These are phyloP conservation scores for Orcinus orca DNA, from an alignment of 2,113 vertebrate species.

Conservation along the genomic window DNA sequence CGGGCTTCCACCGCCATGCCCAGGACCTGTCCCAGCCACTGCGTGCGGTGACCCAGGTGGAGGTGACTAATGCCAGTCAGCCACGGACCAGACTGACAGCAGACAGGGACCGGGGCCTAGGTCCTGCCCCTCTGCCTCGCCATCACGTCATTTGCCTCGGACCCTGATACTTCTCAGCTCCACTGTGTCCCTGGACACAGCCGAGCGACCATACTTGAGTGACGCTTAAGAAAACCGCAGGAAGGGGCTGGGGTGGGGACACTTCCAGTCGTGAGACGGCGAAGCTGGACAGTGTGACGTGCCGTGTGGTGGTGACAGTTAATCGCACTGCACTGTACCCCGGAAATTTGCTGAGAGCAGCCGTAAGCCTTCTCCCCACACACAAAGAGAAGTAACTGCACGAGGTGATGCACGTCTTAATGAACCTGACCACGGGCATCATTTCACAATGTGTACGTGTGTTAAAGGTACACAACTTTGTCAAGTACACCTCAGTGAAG, in stretches of 20 bases:
- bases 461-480: accelerated
- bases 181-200: accelerated
- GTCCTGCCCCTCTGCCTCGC: not conserved
- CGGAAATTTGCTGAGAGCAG: accelerated
- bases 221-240: accelerated
- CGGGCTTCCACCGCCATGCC: accelerated
- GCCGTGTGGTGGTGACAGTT: accelerated
- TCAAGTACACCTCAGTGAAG: not conserved
- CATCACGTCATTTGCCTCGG: accelerated
- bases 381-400: too few species aligned
- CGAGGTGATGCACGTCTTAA: not conserved
- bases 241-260: not conserved
- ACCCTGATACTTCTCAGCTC: not conserved
- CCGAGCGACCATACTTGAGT: accelerated
- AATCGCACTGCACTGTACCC: accelerated
- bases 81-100: not conserved
- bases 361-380: not conserved
- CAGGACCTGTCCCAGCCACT: not conserved
- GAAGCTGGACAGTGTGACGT: accelerated
- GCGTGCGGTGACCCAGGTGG: accelerated
- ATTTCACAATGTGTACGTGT: accelerated
- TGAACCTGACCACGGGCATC: not conserved
- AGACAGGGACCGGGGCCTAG: accelerated
- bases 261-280: accelerated
- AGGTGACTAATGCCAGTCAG: accelerated